Base-by-base conservation (phyloP, 2,888 invertebrate genomes). In the Harpalus rufipes region DNA sequence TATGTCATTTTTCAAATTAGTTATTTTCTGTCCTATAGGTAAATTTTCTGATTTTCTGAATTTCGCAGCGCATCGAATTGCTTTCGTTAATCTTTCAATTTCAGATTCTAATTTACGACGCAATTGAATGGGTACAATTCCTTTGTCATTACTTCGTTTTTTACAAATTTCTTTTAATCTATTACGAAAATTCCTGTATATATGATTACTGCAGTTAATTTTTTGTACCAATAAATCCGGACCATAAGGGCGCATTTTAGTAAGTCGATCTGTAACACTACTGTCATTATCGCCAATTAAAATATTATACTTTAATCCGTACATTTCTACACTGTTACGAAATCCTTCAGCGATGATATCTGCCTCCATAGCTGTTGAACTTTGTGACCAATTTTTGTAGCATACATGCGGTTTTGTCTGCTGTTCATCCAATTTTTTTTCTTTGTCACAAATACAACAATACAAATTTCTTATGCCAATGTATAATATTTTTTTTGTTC, bases 321-420 rank as follows among this genome's bases (percentile, higher is more conserved):
- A 59, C 39, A 63, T 25, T 76, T 72, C 74, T 7, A 82, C 10
- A 21, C 81, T 56, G 65, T 16, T 32, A n/a, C 7, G 21, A 32
- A 85, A 85, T 7, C 85, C 85, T 84, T 81, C 81, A 10, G 51
- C 56, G 7, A 82, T 82, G 10, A 82, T 85, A 16, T 85, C 82
- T 39, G 44, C 51, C 59, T 85, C 85, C n/a, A 56, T 56, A 56
- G 56, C 56, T 56, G 56, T 56, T 56, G 56, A 56, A 56, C 56
- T 56, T 56, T 56, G 56, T 56, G 56, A 12, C 3, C n/a, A 56
- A n/a, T 12, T 56, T 32, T 32, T 32, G 32, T 32, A 32, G 3
- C 56, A 56, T 56, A 8, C 6, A 12, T 56, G 56, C 12, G 56
- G 3, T 56, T 56, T 56, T 56, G 56, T 56, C 3, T 4, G 10